Evolutionary conservation across 2,797 vertebrate genomes (phyloP), one percentile per base, ranked within the genome.

Genomic region (Sebastes kiyomatsui): DNA sequence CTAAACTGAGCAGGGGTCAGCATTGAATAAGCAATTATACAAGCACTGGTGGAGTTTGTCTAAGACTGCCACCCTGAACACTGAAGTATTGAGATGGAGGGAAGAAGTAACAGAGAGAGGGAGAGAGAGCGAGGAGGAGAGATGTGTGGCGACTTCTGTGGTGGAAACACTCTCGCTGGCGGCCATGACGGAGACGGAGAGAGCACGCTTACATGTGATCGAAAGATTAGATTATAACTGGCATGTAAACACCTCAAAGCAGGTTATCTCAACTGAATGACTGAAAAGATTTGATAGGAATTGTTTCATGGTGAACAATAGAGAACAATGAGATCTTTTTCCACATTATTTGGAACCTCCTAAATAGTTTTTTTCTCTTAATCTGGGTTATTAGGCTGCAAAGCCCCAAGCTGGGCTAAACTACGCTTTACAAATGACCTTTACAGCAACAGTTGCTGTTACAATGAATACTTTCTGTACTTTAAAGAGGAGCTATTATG

Each of bases 11-110:
- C 96, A 96, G 96, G 96, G 96, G 95, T 97, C 95, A 95, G 95
- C 96, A 95, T 96, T 98, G 96, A 98, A 98, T 97, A 97, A 98
- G 96, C 97, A 98, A 97, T 98, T 97, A 97, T 97, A 97, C 96
- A 96, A 96, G 96, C 94, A 94, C 97, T 96, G 96, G 96, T 96
- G 95, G 95, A 97, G 97, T 97, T 97, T 97, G 97, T 97, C 96
- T 97, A 95, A 96, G 95, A 96, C 96, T 96, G 95, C 84, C 96
- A 84, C 90, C 86, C 81, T 82, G 80, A 91, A 90, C 90, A 92
- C 86, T 87, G 83, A 85, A 96, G 96, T 96, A 96, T 96, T 97
- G 96, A 96, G 90, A 93, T 90, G 89, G 92, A 94, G 75, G 72
- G 80, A 83, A 67, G 77, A 75, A 89, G 70, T 6, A 61, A 70